A percentile compares a stretch with the other conserved stretches of the same genome.
These are phyloP conservation scores for Thrips palmi DNA, from an alignment of 1,140 invertebrate species.

Conservation along the genomic window DNA sequence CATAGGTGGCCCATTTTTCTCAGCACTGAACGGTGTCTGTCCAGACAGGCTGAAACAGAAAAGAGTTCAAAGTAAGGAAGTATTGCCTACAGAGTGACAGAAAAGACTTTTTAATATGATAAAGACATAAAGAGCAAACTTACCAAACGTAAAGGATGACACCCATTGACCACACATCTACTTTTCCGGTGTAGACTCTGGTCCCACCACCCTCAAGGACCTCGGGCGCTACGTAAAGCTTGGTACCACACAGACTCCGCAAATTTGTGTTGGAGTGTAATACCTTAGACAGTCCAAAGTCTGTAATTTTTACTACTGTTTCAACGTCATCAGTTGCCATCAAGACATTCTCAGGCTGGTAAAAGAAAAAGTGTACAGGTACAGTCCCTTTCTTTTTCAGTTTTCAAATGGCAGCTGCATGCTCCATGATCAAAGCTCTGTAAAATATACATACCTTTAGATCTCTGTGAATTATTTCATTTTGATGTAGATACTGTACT, in stretches of 20 bases:
- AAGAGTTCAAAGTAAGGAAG: no score
- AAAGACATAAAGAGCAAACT: constrained; percentile 13
- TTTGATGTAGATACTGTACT: constrained; percentile 64
- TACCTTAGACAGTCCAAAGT: constrained; percentile 76
- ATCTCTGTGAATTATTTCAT: constrained; percentile 74
- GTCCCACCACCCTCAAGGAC: constrained; percentile 34
- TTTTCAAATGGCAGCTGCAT: no score
- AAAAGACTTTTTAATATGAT: no score
- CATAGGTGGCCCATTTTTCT: constrained; percentile 6
- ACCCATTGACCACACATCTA: constrained; percentile 83
- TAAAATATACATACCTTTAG: no score
- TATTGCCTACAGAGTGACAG: no score
- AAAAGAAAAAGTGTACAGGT: constrained; percentile 19
- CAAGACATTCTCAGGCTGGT: constrained; percentile 65
- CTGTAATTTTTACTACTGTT: constrained; percentile 61
- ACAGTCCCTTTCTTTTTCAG: no score
- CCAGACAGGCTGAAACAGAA: constrained; percentile 22
- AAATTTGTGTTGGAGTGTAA: constrained; percentile 55
- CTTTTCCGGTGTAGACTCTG: constrained; percentile 43
- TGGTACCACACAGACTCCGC: constrained; percentile 77
- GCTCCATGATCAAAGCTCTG: no score
- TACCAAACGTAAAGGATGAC: constrained; percentile 72
- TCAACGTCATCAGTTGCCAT: constrained; percentile 40
- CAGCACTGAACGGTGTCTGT: constrained; percentile 22
- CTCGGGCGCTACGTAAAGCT: constrained; percentile 73